These are phyloP conservation scores for Lordiphosa clarofinis DNA, from an alignment of 1,140 invertebrate genomes.

Conservation along the genomic window DNA sequence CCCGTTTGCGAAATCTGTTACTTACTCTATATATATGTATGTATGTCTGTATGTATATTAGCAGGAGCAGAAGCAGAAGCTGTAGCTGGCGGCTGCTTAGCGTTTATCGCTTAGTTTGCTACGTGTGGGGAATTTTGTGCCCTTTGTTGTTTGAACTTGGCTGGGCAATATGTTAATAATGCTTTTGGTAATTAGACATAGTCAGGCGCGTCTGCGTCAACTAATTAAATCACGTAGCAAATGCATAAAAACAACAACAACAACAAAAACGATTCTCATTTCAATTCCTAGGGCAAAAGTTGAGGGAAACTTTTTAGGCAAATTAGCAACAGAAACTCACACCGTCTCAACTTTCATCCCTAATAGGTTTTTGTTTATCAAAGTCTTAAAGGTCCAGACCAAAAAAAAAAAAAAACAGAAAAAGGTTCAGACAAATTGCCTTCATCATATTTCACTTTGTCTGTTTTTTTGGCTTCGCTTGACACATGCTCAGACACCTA, in stretches of 20 bases:
- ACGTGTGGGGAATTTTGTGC: conserved; percentile 1
- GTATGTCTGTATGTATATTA: conserved; percentile 17
- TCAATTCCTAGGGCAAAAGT: not conserved
- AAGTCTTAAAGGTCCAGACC: conserved; percentile 48
- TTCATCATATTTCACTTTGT: conserved; percentile 69
- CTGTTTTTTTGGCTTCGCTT: conserved; percentile 16
- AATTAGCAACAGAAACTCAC: conserved; percentile 53
- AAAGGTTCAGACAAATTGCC: conserved; percentile 57
- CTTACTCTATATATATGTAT: not conserved
- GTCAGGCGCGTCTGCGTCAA: conserved; percentile 40
- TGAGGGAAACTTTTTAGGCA: conserved; percentile 52
- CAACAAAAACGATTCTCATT: not conserved
- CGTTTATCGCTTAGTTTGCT: conserved; percentile 26
- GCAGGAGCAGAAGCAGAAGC: conserved; percentile 11
- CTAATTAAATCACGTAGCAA: conserved; percentile 77
- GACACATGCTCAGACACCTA: conserved; percentile 31
- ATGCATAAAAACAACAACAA: conserved; percentile 58
- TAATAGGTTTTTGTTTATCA: conserved; percentile 37
- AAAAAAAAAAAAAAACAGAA: not conserved
- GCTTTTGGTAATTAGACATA: conserved; percentile 57
- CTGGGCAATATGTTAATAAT: conserved; percentile 60
- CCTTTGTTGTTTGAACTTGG: conserved; percentile 11
- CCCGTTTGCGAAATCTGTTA: no score
- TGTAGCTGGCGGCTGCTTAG: conserved; percentile 21
- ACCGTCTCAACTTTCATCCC: conserved; percentile 14